A percentile compares a stretch with the other conserved stretches of the same genome.
Evolutionary conservation across 2,797 vertebrate species (phyloP).

Genomic region (Phaenicophaeus curvirostris): DNA sequence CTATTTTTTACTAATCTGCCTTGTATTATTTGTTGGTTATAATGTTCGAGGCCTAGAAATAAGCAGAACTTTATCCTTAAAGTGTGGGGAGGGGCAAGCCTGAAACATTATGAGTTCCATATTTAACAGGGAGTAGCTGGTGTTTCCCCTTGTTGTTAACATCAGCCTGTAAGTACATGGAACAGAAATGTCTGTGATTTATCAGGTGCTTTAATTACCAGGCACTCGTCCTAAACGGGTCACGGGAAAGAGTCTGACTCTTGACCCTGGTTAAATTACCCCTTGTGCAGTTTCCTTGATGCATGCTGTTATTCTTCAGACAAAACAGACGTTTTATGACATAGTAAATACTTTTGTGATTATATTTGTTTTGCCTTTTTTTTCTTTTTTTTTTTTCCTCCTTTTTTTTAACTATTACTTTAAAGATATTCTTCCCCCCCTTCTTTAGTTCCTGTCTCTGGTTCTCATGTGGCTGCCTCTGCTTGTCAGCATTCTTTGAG

Average conservation of each 20-base stretch:
- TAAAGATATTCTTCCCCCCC: conserved; percentile 48
- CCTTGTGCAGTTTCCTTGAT: not conserved
- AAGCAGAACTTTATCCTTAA: not conserved
- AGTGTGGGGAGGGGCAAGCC: accelerated
- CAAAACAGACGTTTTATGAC: not conserved
- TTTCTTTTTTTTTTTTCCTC: not conserved
- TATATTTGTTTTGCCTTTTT: not conserved
- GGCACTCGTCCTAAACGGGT: not conserved
- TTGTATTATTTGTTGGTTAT: not conserved
- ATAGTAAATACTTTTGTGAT: not conserved
- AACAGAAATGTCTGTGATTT: not conserved
- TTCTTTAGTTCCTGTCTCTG: conserved; percentile 69
- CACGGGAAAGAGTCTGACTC: not conserved
- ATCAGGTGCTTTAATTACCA: not conserved
- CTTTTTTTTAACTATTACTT: conserved; percentile 40
- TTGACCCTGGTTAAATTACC: not conserved
- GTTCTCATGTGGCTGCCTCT: conserved; percentile 64
- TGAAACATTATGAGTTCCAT: accelerated
- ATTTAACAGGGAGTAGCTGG: not conserved
- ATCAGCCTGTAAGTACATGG: not conserved
- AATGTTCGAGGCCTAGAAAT: not conserved
- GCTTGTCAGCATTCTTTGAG: conserved; percentile 65
- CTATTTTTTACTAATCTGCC: not conserved
- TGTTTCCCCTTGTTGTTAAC: not conserved
- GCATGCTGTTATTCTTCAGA: not conserved